Percentiles rank a stretch among this genome's conserved stretches.
Conservation (phyloP, 2,797 vertebrate genomes). For the Trachurus trachurus region DNA sequence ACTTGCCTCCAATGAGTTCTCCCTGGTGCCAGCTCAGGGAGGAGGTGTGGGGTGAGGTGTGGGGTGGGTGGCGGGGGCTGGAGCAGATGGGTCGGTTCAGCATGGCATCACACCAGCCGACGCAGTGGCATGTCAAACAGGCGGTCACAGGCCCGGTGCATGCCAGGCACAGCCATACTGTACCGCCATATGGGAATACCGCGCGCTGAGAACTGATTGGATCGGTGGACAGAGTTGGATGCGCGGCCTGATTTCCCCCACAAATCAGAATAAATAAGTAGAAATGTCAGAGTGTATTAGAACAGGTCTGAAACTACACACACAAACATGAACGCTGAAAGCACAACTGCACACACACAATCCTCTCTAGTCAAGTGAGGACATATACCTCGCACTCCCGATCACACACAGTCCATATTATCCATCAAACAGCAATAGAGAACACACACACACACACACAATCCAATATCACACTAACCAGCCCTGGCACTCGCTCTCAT, state of each 20-base stretch:
- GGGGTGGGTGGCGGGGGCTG: conserved; percentile 17
- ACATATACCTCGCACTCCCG: conserved; percentile 1
- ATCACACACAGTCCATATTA: conserved; percentile 30
- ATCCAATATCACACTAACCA: conserved; percentile 28
- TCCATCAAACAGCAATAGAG: conserved; percentile 53
- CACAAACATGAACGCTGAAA: conserved; percentile 7
- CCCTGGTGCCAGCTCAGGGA: conserved; percentile 40
- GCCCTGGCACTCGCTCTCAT: conserved; percentile 25
- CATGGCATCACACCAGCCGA: conserved; percentile 71
- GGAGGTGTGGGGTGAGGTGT: too few species aligned
- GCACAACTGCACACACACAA: conserved; percentile 11
- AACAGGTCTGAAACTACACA: conserved; percentile 14
- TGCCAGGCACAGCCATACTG: conserved; percentile 61
- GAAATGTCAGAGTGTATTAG: conserved; percentile 14
- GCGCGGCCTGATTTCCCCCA: conserved; percentile 15
- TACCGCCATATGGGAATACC: conserved; percentile 64
- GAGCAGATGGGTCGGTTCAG: conserved; percentile 79
- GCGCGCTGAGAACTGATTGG: conserved; percentile 38
- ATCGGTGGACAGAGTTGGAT: conserved; percentile 33
- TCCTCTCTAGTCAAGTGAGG: conserved; percentile 1
- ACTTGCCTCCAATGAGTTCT: conserved; percentile 38
- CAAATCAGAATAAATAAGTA: conserved; percentile 40
- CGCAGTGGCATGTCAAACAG: conserved; percentile 75
- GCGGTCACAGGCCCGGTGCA: conserved; percentile 48
- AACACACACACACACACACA: conserved; percentile 8